Conservation (phyloP, 2,113 vertebrate species). For the Mormoops blainvillei region DNA sequence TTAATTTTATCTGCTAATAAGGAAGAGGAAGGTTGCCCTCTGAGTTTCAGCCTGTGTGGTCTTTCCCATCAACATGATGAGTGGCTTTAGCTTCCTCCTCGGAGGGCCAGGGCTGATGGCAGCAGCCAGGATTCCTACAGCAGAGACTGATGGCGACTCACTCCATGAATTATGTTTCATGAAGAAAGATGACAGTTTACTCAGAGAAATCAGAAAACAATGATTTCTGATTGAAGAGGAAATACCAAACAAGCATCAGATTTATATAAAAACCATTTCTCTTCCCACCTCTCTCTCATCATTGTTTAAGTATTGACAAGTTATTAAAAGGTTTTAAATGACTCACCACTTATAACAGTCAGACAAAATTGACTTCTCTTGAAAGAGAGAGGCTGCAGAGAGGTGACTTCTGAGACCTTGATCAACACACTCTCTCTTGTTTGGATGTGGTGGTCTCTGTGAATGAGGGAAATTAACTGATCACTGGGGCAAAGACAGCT, state of each 20-base stretch:
- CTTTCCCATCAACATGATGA: neutral
- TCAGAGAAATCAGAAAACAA: neutral
- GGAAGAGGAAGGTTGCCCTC: neutral
- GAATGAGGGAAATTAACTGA: neutral
- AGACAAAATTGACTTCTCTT: neutral
- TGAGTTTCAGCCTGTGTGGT: neutral
- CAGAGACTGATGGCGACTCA: neutral
- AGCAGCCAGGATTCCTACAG: neutral
- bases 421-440: neutral
- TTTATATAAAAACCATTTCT: neutral
- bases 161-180: neutral
- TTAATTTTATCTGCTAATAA: neutral
- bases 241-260: neutral
- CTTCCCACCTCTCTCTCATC: neutral
- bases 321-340: neutral
- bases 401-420: neutral
- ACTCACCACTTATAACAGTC: neutral
- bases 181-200: neutral
- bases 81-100: neutral
- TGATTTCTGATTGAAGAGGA: neutral
- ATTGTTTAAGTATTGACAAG: neutral
- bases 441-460: neutral
- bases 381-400: fast-evolving
- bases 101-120: neutral
- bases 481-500: neutral